Conservation (phyloP, 2,888 invertebrate genomes). For the Mamestra brassicae region DNA sequence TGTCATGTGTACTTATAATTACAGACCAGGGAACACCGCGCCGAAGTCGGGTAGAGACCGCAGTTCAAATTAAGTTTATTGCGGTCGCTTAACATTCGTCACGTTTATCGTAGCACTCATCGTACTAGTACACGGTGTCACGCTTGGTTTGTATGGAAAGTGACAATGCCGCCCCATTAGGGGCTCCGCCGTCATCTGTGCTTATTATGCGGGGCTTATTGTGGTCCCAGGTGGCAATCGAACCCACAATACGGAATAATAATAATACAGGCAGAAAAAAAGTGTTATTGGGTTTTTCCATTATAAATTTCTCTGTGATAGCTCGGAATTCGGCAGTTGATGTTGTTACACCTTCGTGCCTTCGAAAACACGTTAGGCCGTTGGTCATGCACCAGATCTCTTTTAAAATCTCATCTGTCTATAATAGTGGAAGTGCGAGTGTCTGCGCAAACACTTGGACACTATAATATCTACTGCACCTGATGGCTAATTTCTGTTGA, state of each 20-base stretch:
- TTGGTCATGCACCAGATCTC: too few species aligned
- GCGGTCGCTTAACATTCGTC: not conserved
- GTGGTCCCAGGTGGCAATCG: too few species aligned
- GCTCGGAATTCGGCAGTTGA: too few species aligned
- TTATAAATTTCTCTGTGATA: not conserved
- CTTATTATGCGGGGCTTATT: not conserved
- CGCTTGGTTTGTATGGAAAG: not conserved
- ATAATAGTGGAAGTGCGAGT: too few species aligned
- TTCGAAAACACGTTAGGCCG: too few species aligned
- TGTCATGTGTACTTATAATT: not conserved
- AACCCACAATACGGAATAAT: too few species aligned
- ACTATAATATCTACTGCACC: too few species aligned
- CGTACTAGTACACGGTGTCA: not conserved
- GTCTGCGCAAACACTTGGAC: too few species aligned
- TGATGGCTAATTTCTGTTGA: not conserved
- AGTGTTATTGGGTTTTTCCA: too few species aligned
- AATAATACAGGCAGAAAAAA: too few species aligned
- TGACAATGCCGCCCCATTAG: not conserved
- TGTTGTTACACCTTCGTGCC: too few species aligned
- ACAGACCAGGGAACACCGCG: not conserved
- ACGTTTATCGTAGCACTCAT: not conserved
- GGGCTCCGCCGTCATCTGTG: not conserved
- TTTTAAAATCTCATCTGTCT: too few species aligned
- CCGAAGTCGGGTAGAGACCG: not conserved
- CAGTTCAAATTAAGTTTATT: not conserved